These are phyloP conservation scores for Drosophila sturtevanti DNA, from an alignment of 1,140 invertebrate species.

Conservation along the genomic window DNA sequence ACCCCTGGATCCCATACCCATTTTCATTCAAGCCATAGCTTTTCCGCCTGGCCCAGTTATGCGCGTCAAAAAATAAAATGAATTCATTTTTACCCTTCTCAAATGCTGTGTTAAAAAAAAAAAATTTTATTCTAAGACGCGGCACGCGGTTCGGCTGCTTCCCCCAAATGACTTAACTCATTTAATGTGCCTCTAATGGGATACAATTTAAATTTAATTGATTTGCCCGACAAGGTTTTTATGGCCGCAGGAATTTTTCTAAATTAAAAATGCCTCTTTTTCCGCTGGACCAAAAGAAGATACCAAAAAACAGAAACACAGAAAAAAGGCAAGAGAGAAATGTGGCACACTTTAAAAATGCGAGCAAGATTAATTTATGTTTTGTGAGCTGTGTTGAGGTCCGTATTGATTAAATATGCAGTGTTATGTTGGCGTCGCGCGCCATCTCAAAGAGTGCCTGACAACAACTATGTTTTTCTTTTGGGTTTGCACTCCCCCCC, in stretches of 20 bases:
- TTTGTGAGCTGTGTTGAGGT: slow-evolving; percentile 38
- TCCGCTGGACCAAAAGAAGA: background rate
- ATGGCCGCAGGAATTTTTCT: slow-evolving; percentile 70
- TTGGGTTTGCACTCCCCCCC: background rate
- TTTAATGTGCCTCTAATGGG: slow-evolving; percentile 80
- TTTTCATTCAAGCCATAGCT: no score
- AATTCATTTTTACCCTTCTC: slow-evolving; percentile 80
- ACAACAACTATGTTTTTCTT: slow-evolving; percentile 63
- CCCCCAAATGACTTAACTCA: slow-evolving; percentile 76
- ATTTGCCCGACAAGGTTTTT: slow-evolving; percentile 74
- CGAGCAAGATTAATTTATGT: slow-evolving; percentile 71
- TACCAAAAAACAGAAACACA: background rate
- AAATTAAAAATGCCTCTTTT: slow-evolving; percentile 72
- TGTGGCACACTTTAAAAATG: slow-evolving; percentile 57
- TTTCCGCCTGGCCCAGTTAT: slow-evolving; percentile 40
- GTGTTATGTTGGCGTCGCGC: slow-evolving; percentile 20
- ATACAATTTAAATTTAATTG: slow-evolving; percentile 82
- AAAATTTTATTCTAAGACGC: slow-evolving; percentile 53
- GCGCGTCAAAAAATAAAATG: slow-evolving; percentile 78
- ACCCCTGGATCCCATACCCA: background rate
- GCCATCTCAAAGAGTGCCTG: slow-evolving; percentile 58
- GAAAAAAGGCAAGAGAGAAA: slow-evolving; percentile 20
- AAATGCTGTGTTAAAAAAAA: slow-evolving; percentile 62
- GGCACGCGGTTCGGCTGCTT: slow-evolving; percentile 26
- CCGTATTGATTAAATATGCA: slow-evolving; percentile 79